Evolutionary conservation across 2,113 vertebrate species (phyloP), one percentile per base, ranked within the genome.

Genomic region (Plestiodon gilberti): DNA sequence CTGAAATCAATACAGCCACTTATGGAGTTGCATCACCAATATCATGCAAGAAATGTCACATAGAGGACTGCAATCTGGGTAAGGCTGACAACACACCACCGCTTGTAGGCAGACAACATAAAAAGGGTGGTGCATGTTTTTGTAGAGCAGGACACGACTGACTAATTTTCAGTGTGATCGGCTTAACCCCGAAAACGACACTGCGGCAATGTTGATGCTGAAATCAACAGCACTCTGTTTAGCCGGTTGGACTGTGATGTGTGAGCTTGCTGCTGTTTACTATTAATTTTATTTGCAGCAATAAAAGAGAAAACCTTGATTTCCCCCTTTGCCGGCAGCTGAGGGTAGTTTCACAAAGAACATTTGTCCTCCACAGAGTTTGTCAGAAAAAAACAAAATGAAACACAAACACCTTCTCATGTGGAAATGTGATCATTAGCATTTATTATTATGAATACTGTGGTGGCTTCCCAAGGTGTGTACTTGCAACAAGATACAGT

Each of bases 81-180:
- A 82, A 38, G 75, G 80, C 52, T 57, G 28, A 64, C 6, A 4
- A 78, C 25, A 2, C 73, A 61, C 78, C 43, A 23, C 71, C 65
- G 84, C 89, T 87, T 85, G 52, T 33, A 22, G 87, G 79, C 85
- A 90, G 88, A 81, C 91, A 90, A 48, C 4, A 91, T 59, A 81
- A 88, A 38, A 62, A 75, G 89, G n/a, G 87, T 82, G 87, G 40
- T 3, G 22, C 3, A 0, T 0, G 2, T 55, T 81, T 89, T 91
- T 89, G 88, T 88, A 85, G 87, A 90, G 79, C 76, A 86, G 83
- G 87, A 81, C 86, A 85, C 86, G 88, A 80, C 83, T 78, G 0
- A 0, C 30, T 83, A 20, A 30, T 1, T 76, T 70, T 82, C 90
- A 88, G 90, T 89, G 89, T 81, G 90, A 91, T 8, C 0, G 20